Conservation (phyloP, 1,140 invertebrate genomes). For the Berghia stephanieae region DNA sequence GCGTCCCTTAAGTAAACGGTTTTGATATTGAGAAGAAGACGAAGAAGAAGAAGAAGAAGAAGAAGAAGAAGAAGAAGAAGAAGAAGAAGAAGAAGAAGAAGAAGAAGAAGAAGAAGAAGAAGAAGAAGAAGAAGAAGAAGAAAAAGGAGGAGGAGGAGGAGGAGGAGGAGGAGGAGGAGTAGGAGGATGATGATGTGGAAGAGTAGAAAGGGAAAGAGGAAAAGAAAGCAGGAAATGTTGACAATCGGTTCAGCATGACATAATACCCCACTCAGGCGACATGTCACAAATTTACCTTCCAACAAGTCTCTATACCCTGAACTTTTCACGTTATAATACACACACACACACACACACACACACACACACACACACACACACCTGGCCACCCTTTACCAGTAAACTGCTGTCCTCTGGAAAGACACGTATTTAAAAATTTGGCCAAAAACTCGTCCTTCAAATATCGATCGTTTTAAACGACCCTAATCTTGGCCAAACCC, state of each 20-base stretch:
- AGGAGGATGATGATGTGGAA: too few species aligned
- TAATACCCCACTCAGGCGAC: not conserved
- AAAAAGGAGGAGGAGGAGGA: not conserved
- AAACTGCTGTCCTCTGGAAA: too few species aligned
- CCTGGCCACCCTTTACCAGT: too few species aligned
- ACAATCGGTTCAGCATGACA: not conserved
- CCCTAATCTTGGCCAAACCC: too few species aligned
- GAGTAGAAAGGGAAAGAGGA: not conserved
- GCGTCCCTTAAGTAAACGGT: not conserved
- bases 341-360: not conserved
- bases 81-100: constrained; percentile 16
- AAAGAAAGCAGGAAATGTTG: not conserved
- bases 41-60: not conserved
- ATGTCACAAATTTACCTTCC: not conserved
- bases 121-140: not conserved
- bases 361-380: constrained; percentile 10
- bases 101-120: not conserved
- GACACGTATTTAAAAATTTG: too few species aligned
- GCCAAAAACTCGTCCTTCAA: too few species aligned
- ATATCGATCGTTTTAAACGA: too few species aligned
- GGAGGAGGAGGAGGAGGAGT: not conserved
- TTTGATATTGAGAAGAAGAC: not conserved
- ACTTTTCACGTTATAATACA: not conserved
- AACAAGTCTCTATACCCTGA: not conserved
- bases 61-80: constrained; percentile 12